Evolutionary conservation across 2,113 vertebrate genomes (phyloP).

Genomic region (Mesocricetus auratus): DNA sequence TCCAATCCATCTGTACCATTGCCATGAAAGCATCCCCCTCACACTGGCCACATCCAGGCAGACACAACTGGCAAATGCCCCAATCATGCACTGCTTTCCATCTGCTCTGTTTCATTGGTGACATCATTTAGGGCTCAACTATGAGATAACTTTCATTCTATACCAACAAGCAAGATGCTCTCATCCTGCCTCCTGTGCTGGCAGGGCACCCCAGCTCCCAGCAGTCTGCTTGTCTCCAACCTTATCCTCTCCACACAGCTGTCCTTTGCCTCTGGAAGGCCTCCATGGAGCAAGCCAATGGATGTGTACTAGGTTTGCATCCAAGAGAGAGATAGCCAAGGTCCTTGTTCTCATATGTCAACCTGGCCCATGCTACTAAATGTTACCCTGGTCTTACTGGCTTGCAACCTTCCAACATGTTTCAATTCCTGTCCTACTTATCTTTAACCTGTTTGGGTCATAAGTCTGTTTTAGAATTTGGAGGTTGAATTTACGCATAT

Average conservation of each 20-base stretch:
- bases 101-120: not conserved
- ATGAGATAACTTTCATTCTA: not conserved
- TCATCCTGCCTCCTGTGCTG: not conserved
- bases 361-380: not conserved
- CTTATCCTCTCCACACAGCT: not conserved
- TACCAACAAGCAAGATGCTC: not conserved
- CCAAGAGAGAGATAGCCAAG: not conserved
- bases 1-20: not conserved
- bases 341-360: not conserved
- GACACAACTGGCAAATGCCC: not conserved
- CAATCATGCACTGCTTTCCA: not conserved
- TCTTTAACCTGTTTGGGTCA: conserved; percentile 4
- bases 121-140: not conserved
- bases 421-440: conserved; percentile 2
- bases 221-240: not conserved
- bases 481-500: not conserved
- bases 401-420: not conserved
- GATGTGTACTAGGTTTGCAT: no score
- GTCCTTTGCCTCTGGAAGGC: not conserved
- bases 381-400: not conserved
- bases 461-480: conserved; percentile 12
- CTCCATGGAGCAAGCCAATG: not conserved
- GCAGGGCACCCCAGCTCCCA: not conserved
- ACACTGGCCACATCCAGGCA: not conserved
- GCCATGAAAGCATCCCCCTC: not conserved